Evolutionary conservation across 2,888 invertebrate genomes (phyloP), one percentile per base, ranked within the genome.

Genomic region (Bombylius discolor): DNA sequence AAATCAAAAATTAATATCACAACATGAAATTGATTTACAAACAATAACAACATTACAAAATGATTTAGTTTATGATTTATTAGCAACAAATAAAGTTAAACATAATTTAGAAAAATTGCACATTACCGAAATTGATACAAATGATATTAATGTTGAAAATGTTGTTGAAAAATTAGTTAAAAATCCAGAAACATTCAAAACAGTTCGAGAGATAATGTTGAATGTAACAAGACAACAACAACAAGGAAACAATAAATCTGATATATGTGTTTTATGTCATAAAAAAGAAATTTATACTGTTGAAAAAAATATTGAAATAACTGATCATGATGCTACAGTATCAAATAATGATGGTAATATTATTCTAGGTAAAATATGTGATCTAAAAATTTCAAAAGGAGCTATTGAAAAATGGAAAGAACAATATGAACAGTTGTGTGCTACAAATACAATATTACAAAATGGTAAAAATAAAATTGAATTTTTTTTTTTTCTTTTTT

Each of bases 41-140:
- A 93, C 95, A 32, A 83, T 96, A 61, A 82, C 87, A 64, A 85
- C 86, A 12, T 77, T 97, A 44, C 87, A 95, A 65, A 85, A 87
- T 69, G 91, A 93, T 72, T 78, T 95, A 60, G 86, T 95, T 46
- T 80, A 82, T 53, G 93, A 93, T 70, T 95, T 94, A 74, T 81
- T 93, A 4, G 84, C 81, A 62, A 85, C 86, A 52, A 89, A 88
- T 67, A 89, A 89, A 68, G 77, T 89, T 52, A 81, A 84, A 64
- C 81, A 83, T 59, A 83, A 83, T 66, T 76, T 90, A 61, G 90
- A 90, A 62, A 88, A 87, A 68, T 75, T 90, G n/a, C 89, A 89
- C 5, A 77, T 91, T 34, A 74, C 77, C 49, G 82, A 83, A 64
- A 70, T 81, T 52, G 76, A 80, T 53, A 77, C 76, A 56, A 76